Evolutionary conservation across 2,797 vertebrate genomes (phyloP), one percentile per base, ranked within the genome.

Genomic region (Bovichtus diacanthus): DNA sequence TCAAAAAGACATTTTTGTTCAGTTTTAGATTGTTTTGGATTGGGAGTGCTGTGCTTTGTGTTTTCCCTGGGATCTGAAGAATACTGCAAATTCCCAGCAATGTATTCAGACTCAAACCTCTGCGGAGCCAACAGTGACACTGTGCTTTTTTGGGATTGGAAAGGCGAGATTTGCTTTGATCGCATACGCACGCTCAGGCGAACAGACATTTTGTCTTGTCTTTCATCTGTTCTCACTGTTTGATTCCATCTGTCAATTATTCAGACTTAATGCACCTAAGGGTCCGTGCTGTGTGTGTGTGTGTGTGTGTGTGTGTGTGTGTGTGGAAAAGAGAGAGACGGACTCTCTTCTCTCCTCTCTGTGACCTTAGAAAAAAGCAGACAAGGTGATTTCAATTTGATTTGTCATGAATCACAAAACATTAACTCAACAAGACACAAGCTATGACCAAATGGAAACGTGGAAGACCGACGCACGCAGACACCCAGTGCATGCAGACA

Each of bases 211-310:
- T 80, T 78, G 67, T 34, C 64, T 88, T 82, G 71, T 88, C 84
- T 90, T 87, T 91, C 73, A 88, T 90, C 84, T 79, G 55, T 66
- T 84, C 70, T 84, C 74, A 56, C 69, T 70, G 75, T 87, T 85
- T 90, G 82, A 90, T 87, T 87, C 82, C 61, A 86, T 87, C 83
- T 87, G 87, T 92, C 86, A 85, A 74, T 82, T 81, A 61, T 76
- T 83, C 49, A 68, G 77, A 85, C 58, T 73, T 77, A 77, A 77
- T 60, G 49, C 76, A 80, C 82, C 71, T 84, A 78, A 23, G 72
- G 72, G 77, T 83, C 58, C 88, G 77, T 79, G 69, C 70, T 85
- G 68, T 74, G 76, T 86, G 56, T 83, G 59, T 78, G 2, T 73
- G 0, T 55, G 55, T 38, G 46, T 68, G 34, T 73, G 50, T 65